Evolutionary conservation across 2,113 vertebrate genomes (phyloP), one percentile per base, ranked within the genome.

Genomic region (Oxyura jamaicensis): DNA sequence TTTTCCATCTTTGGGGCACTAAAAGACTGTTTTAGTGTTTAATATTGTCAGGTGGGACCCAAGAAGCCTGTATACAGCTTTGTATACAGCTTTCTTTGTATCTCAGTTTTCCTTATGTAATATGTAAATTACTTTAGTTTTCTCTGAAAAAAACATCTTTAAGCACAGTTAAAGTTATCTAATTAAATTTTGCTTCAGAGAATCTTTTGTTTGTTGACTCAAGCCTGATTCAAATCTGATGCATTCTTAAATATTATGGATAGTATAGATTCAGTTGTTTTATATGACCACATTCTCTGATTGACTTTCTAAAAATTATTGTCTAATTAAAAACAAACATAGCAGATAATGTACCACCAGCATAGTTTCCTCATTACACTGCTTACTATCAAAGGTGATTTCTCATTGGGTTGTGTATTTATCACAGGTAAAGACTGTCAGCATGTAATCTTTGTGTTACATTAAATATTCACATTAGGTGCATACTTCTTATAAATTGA

Each of bases 301-400:
- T 50, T 86, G 62, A 94, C 42, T 39, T 91, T 71, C 91, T 76
- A 66, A 87, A 95, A 94, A 85, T 82, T 56, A 56, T 16, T 62
- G 8, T 48, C 11, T 60, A 25, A 85, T 93, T 87, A 85, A 94
- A 91, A 35, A 76, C 21, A 89, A 91, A 16, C 19, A 33, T 29
- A 74, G 56, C 18, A 82, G 36, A 48, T 72, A 62, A 93, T 86
- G 72, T 35, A 68, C 8, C 3, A 12, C 25, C 29, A 15, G 4
- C 28, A 46, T 29, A 68, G 13, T 7, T 72, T 72, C 36, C 25
- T 83, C 15, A 39, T 89, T 82, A 50, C 52, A 20, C 16, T 62
- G n/a, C 10, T 74, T 84, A 22, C 18, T 8, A 60, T 83, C 53
- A 69, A 21, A 66, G 33, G 13, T 48, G 39, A 73, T 84, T 83